phyloP scores from a whole-genome alignment of 2,888 invertebrate genomes.

The Cyrtodaria siliqua region DNA sequence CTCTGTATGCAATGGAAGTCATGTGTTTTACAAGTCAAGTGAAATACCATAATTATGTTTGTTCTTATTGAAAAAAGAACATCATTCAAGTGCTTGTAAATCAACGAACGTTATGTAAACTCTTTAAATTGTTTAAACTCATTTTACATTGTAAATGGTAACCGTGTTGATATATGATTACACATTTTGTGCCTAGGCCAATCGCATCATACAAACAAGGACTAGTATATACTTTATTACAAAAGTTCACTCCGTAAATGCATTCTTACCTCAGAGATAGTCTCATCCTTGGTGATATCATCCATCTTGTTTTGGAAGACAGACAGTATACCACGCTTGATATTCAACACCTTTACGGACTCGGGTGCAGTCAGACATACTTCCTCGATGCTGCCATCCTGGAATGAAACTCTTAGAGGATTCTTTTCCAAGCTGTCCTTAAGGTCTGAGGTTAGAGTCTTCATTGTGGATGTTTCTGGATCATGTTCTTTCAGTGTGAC shows the following conservation, averaged over 20 bases:
- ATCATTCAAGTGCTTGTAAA: too few relatives aligned
- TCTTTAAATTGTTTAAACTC: too few relatives aligned
- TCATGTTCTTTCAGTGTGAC: conserved; percentile 55
- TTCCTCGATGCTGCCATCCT: conserved; percentile 57
- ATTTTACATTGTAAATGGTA: too few relatives aligned
- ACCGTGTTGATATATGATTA: too few relatives aligned
- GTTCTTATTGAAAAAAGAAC: too few relatives aligned
- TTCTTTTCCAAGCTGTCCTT: conserved; percentile 36
- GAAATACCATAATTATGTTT: too few relatives aligned
- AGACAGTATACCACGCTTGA: conserved; percentile 61
- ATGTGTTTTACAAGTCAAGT: too few relatives aligned
- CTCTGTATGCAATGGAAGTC: conserved; percentile 85
- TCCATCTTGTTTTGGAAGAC: conserved; percentile 62
- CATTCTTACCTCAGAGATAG: conserved; percentile 43
- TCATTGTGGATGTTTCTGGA: conserved; percentile 47
- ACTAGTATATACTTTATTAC: too few relatives aligned
- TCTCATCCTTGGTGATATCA: conserved; percentile 49
- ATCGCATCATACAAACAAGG: too few relatives aligned
- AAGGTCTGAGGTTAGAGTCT: conserved; percentile 25
- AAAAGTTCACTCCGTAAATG: too few relatives aligned
- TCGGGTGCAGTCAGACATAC: conserved; percentile 48
- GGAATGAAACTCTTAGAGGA: conserved; percentile 54
- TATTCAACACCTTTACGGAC: conserved; percentile 38
- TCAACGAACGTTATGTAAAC: too few relatives aligned
- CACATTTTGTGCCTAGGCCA: too few relatives aligned